A percentile compares a stretch with the other conserved stretches of the same genome.
phyloP scores from a whole-genome alignment of 2,113 vertebrate genomes.

The Labrus mixtus region DNA sequence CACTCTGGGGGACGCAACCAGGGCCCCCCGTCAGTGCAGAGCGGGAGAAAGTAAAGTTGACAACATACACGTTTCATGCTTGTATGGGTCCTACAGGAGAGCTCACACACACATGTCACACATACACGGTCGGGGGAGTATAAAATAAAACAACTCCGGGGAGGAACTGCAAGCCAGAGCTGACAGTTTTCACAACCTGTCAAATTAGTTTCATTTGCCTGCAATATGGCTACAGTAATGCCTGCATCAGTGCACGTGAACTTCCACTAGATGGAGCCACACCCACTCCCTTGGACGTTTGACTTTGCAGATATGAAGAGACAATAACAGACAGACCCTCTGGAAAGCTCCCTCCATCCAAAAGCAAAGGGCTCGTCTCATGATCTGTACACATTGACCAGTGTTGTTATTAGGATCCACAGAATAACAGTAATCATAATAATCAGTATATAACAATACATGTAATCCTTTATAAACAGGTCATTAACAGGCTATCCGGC shows the following conservation, averaged over 20 bases:
- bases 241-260: slow-evolving; percentile 45
- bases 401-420: slow-evolving; percentile 71
- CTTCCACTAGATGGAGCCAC: slow-evolving; percentile 77
- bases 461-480: slow-evolving; percentile 74
- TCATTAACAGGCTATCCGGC: slow-evolving; percentile 81
- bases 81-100: slow-evolving; percentile 37
- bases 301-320: slow-evolving; percentile 42
- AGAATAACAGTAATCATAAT: slow-evolving; percentile 71
- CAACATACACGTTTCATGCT: slow-evolving; percentile 42
- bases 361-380: slow-evolving; percentile 63
- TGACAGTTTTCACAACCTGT: slow-evolving; percentile 19
- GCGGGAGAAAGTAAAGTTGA: slow-evolving; percentile 33
- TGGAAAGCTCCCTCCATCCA: slow-evolving; percentile 64
- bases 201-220: slow-evolving; percentile 15
- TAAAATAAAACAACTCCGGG: slow-evolving; percentile 45
- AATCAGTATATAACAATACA: slow-evolving; percentile 70
- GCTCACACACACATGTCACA: slow-evolving; percentile 38
- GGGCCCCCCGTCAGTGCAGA: slow-evolving; percentile 35
- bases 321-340: slow-evolving; percentile 76
- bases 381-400: slow-evolving; percentile 73
- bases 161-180: slow-evolving; percentile 27
- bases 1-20: slow-evolving; percentile 29
- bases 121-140: slow-evolving; percentile 27
- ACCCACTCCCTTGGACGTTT: slow-evolving; percentile 20
- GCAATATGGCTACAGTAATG: slow-evolving; percentile 50